These are phyloP conservation scores for Elgaria multicarinata DNA, from an alignment of 2,113 vertebrate genomes.

Conservation along the genomic window DNA sequence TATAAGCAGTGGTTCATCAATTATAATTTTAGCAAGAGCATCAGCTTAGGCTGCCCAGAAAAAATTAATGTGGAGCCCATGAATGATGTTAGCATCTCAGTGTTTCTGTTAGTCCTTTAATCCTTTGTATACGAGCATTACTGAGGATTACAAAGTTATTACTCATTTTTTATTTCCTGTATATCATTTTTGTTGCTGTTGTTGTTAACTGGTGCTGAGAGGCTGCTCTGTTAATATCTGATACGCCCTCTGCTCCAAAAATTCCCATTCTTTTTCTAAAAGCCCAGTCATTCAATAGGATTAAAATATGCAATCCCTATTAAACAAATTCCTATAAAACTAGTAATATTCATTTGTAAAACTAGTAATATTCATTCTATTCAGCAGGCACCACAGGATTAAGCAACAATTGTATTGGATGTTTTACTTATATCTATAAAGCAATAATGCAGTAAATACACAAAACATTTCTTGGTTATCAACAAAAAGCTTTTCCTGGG, in stretches of 20 bases:
- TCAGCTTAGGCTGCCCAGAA: not conserved
- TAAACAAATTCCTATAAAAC: slow-evolving; percentile 1
- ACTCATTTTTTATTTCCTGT: not conserved
- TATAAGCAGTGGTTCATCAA: too few relatives aligned
- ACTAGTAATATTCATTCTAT: not conserved
- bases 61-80: not conserved
- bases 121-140: not conserved
- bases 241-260: not conserved
- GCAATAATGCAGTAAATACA: not conserved
- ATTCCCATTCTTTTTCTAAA: slow-evolving; percentile 1
- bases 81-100: not conserved
- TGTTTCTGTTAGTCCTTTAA: not conserved
- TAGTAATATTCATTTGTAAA: not conserved
- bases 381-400: not conserved
- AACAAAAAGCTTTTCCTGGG: not conserved
- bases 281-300: not conserved
- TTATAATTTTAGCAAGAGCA: not conserved
- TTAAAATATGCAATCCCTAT: slow-evolving; percentile 3
- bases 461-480: not conserved
- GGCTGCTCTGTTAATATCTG: not conserved
- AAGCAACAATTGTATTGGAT: slow-evolving; percentile 19
- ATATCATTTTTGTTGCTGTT: not conserved
- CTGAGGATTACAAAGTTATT: not conserved
- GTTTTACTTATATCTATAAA: not conserved
- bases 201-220: not conserved